Conservation (phyloP, 2,888 invertebrate genomes). For the Nowickia ferox region DNA sequence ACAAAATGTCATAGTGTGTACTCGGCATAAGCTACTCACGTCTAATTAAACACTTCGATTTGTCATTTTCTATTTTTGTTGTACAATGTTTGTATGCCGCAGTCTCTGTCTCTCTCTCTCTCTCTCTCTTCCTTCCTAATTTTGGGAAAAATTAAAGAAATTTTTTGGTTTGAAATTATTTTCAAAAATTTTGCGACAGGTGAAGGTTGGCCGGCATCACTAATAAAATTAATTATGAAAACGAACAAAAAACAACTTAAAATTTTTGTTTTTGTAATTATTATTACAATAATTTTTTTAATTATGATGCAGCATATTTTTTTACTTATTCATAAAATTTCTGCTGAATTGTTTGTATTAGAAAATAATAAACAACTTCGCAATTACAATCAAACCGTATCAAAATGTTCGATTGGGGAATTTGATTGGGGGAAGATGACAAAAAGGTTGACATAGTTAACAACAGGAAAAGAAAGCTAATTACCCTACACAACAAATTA, state of each 20-base stretch:
- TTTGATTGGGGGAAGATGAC: no score
- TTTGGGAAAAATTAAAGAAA: background rate
- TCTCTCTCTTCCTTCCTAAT: background rate
- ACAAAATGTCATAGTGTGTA: no score
- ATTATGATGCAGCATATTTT: no score
- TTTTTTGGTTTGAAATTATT: slow-evolving; percentile 21
- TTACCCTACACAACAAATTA: no score
- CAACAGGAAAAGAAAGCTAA: no score
- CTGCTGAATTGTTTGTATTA: no score
- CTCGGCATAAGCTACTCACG: slow-evolving; percentile 41
- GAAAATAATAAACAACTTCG: no score
- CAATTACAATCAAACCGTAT: no score
- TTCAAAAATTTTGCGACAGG: slow-evolving; percentile 55
- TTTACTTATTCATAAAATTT: no score
- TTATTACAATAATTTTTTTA: no score
- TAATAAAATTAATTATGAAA: slow-evolving; percentile 48
- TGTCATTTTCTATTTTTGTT: slow-evolving; percentile 63
- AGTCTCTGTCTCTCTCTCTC: background rate
- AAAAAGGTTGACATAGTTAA: no score
- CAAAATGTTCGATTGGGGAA: no score
- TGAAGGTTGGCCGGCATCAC: slow-evolving; percentile 60
- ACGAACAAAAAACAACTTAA: background rate
- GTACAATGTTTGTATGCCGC: background rate
- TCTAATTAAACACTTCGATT: slow-evolving; percentile 68
- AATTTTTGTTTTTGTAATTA: background rate